Evolutionary conservation across 2,797 vertebrate genomes (phyloP), one percentile per base, ranked within the genome.

Genomic region (Myoxocephalus aenaeus): DNA sequence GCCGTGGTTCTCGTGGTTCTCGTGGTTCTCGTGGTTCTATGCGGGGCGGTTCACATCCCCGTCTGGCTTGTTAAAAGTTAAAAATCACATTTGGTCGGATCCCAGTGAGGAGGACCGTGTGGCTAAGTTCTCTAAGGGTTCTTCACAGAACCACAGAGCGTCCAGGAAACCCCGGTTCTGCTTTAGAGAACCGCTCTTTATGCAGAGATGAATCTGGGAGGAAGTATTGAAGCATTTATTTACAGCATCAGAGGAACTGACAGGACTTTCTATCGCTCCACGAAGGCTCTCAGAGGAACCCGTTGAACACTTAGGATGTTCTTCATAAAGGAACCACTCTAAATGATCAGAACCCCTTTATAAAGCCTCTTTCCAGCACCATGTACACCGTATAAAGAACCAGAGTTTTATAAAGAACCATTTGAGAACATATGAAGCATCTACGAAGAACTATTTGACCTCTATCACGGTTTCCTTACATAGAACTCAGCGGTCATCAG

Each of bases 1-100:
- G n/a, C n/a, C 12, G 7, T n/a, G 80, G 80, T 78, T 73, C 85
- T 69, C 73, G 81, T 51, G 83, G 88, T 88, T 85, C 89, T 62
- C n/a, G n/a, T n/a, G n/a, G n/a, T n/a, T n/a, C n/a, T n/a, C n/a
- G 81, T 51, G 83, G 88, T 88, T 85, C 89, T 62, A 79, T 67
- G 13, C 18, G 76, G 51, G 58, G 80, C 72, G 65, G 80, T 85
- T 89, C 79, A 87, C 85, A 68, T 27, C 59, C 64, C 13, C 40
- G 72, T 73, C 77, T 81, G 77, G 77, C 72, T 74, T 71, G 73
- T 86, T 84, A 32, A 77, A 79, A 77, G 66, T 46, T 56, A 20
- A 64, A 80, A 86, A 75, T 81, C 78, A 76, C 77, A 84, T 77
- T 59, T 76, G 72, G 72, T 71, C 29, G 68, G 79, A 78, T 80